Evolutionary conservation across 2,797 vertebrate species (phyloP), one percentile per base, ranked within the genome.

Genomic region (Malurus splendens): DNA sequence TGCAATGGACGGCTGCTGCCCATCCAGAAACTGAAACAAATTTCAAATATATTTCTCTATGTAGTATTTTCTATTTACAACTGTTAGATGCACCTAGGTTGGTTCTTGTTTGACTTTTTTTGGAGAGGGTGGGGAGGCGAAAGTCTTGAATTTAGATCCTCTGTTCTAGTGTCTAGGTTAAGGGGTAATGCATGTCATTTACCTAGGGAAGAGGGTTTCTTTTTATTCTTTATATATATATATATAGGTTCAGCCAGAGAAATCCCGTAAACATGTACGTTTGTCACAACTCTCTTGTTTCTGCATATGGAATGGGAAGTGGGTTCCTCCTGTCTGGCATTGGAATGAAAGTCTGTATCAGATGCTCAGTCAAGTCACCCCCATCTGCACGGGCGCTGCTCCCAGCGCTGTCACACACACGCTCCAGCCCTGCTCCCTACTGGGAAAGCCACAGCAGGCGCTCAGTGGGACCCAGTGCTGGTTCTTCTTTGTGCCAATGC

Each of bases 51-150:
- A 94, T 94, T 95, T 92, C 91, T 95, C 91, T 96, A 95, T 95
- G 95, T 95, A 95, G 76, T 95, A 93, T 92, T 93, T 93, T 92
- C 93, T 97, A 96, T 97, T 96, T 97, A 97, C 96, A 97, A 93
- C 93, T 89, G 86, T 79, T 94, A 90, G 90, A 95, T 96, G 95
- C 95, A 93, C 95, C 93, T 95, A 95, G 82, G 94, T 95, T 94
- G 95, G 87, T 89, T 95, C 91, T 96, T 77, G 90, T 86, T 90
- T 94, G 89, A 90, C 57, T 64, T 93, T 93, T 93, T 93, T 93
- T 94, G 89, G 92, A 94, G 89, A 94, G 89, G 94, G 81, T 41
- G 74, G 88, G 92, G 91, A 95, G 94, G 90, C 79, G 12, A 65
- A 88, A 93, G 71, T 90, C 95, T 96, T 90, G 86, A 95, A 81